Evolutionary conservation across 2,113 vertebrate genomes (phyloP).

Genomic region (Eublepharis macularius): DNA sequence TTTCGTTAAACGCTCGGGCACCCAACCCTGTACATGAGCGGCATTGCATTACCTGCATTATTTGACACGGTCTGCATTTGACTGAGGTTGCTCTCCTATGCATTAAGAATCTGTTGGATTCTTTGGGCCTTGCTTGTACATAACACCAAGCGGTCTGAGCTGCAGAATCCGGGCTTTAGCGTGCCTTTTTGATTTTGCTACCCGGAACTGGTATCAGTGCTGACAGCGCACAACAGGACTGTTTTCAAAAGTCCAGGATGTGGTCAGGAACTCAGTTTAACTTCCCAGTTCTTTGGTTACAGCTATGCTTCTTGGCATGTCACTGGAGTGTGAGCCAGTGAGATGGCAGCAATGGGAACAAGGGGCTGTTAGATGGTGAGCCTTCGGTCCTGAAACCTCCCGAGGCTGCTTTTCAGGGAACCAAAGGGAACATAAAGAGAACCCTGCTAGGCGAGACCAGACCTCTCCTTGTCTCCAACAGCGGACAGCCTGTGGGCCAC

Average conservation of each 20-base stretch:
- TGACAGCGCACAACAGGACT: neutral
- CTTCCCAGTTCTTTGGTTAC: neutral
- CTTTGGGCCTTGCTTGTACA: too few relatives aligned
- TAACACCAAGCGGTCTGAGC: neutral
- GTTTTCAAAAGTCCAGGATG: neutral
- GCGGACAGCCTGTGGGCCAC: neutral
- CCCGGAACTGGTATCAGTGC: too few relatives aligned
- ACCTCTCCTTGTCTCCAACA: too few relatives aligned
- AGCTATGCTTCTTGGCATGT: neutral
- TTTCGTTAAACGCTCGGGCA: too few relatives aligned
- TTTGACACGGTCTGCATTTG: too few relatives aligned
- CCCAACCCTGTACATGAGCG: too few relatives aligned
- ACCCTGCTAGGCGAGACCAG: too few relatives aligned
- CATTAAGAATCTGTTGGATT: too few relatives aligned
- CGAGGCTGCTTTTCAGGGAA: neutral
- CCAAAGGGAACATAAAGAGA: neutral
- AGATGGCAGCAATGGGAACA: neutral
- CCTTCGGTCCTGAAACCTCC: neutral
- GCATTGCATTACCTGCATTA: too few relatives aligned
- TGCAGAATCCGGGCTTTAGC: neutral
- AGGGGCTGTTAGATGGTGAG: neutral
- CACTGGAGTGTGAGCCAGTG: neutral
- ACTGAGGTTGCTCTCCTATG: too few relatives aligned
- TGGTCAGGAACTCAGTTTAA: neutral
- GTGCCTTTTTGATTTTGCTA: too few relatives aligned